A percentile compares a stretch with the other conserved stretches of the same genome.
phyloP scores from a whole-genome alignment of 2,797 vertebrate species.

The Diplodus sargus region DNA sequence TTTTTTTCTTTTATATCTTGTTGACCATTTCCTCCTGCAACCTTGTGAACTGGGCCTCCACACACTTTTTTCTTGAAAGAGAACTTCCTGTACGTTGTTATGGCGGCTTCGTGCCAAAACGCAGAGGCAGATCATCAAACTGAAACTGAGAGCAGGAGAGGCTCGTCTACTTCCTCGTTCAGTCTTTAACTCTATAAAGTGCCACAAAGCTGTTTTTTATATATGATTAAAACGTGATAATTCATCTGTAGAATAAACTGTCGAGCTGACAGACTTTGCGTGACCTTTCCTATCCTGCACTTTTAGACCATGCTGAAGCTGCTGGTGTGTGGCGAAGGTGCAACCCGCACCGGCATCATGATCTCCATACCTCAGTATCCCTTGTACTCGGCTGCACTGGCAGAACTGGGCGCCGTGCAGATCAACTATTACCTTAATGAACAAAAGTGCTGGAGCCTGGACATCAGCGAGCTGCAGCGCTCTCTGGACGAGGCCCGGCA shows the following conservation, averaged over 20 bases:
- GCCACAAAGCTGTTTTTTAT: not conserved
- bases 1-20: not conserved
- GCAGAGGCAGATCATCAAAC: too few species aligned
- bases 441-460: constrained; percentile 89
- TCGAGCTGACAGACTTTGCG: not conserved
- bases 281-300: not conserved
- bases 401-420: constrained; percentile 88
- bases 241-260: not conserved
- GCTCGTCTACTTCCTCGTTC: too few species aligned
- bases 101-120: not conserved
- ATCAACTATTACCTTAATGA: constrained; percentile 93
- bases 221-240: not conserved
- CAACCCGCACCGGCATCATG: constrained; percentile 87
- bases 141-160: not conserved
- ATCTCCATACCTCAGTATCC: constrained; percentile 95
- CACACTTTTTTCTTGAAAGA: not conserved
- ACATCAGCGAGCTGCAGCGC: constrained; percentile 87
- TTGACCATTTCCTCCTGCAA: not conserved
- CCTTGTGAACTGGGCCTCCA: not conserved
- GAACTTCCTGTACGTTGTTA: not conserved
- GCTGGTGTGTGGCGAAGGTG: constrained; percentile 87
- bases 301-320: constrained; percentile 91
- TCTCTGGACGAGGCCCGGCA: constrained; percentile 84
- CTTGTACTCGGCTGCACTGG: constrained; percentile 89
- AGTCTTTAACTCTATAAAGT: too few species aligned